Evolutionary conservation across 2,797 vertebrate genomes (phyloP), one percentile per base, ranked within the genome.

Genomic region (Xenentodon cancila): DNA sequence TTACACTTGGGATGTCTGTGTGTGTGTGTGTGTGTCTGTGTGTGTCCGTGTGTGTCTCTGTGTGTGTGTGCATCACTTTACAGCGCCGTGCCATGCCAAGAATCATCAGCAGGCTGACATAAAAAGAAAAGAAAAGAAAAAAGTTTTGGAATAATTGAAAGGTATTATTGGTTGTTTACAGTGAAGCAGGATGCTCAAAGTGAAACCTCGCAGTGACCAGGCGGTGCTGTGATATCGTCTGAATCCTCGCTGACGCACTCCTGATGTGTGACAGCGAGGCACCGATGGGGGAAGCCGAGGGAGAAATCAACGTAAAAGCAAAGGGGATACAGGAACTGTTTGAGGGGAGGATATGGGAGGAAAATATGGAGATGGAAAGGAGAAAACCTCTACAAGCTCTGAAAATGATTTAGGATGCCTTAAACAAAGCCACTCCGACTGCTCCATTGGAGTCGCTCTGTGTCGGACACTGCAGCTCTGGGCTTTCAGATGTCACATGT

Each of bases 161-260:
- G 56, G 72, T 40, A 22, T 84, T 82, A 18, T 84, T 71, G 46
- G 53, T 71, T 79, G 75, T 86, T 88, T 84, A 68, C 68, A 61
- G 61, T 59, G 30, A 37, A 4, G 34, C 2, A 37, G 34, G 34
- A 12, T 11, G 42, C 44, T 77, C 16, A 60, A 67, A 60, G 30
- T 53, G 34, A 73, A 60, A 7, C 7, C 9, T 49, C 27, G 9
- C 25, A 64, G 61, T 80, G 76, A 73, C 76, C 82, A 80, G 83
- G 78, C 69, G 42, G 67, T 7, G 22, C 19, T 27, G 43, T 77
- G 69, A 78, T 77, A 83, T 80, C 61, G 71, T 81, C 64, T 12
- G 54, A 81, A 71, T 75, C 63, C 63, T 62, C 17, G 19, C 71
- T 70, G 73, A 73, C 68, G 81, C 61, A 63, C 49, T 64, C 49